Evolutionary conservation across 2,888 invertebrate species (phyloP).

Genomic region (Smittia aterrima): DNA sequence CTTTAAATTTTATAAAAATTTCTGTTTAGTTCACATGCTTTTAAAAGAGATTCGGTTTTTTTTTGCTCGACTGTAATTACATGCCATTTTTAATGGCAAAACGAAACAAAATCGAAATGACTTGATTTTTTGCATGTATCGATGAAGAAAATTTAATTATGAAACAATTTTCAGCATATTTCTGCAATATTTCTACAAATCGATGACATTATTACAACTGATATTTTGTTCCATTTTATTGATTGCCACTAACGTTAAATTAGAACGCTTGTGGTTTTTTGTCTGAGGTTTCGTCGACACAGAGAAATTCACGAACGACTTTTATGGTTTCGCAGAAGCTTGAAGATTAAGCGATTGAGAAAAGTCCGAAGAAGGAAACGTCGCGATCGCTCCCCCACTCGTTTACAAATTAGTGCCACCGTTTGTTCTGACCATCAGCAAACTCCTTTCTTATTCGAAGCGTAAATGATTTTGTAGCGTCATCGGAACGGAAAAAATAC

Average conservation of each 20-base stretch:
- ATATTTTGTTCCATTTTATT: neutral
- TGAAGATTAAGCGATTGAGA: no score
- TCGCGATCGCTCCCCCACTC: no score
- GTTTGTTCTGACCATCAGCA: no score
- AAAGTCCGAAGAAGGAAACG: no score
- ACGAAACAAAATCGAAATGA: neutral
- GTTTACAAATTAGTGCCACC: no score
- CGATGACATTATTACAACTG: conserved; percentile 33
- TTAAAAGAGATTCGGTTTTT: neutral
- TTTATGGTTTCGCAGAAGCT: no score
- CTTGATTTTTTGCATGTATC: neutral
- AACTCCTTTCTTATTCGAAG: no score
- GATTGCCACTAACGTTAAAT: neutral
- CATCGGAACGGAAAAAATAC: conserved; percentile 20
- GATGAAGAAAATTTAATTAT: conserved; percentile 21
- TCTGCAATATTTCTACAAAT: conserved; percentile 39
- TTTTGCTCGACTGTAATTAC: neutral
- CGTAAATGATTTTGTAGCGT: neutral
- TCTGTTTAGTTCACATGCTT: neutral
- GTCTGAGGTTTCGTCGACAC: no score
- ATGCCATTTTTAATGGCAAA: neutral
- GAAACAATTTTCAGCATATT: conserved; percentile 31
- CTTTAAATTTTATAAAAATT: neutral
- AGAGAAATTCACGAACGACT: no score
- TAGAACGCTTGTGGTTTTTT: neutral